Evolutionary conservation across 2,797 vertebrate species (phyloP), one percentile per base, ranked within the genome.

Genomic region (Rhinatrema bivittatum): DNA sequence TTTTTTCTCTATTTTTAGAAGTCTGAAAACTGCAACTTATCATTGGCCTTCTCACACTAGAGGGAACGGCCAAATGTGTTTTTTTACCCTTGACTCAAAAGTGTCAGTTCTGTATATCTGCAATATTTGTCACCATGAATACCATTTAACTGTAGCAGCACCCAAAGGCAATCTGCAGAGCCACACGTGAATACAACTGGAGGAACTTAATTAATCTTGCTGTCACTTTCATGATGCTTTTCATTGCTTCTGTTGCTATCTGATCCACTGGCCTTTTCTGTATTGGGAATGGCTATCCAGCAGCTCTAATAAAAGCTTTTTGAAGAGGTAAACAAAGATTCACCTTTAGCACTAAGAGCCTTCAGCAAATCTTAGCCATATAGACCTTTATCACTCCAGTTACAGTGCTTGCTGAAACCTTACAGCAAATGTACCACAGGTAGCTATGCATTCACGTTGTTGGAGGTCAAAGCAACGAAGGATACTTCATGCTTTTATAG

Each of bases 171-270:
- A 84, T 71, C 74, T 62, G 44, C 62, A 53, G 60, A 15, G 54
- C 65, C 56, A 51, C 69, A 72, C 28, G 39, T 72, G 69, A 86
- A 82, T 76, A 68, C 66, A 50, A 80, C 72, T 61, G 43, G 38
- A 87, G 79, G 82, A 82, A 91, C 87, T 90, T 88, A 91, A 96
- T 97, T 93, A 93, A 95, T 97, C 91, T 89, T 81, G 72, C 89
- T 94, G 94, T 95, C 93, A 90, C 78, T 88, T 89, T 72, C 78
- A 67, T 77, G 83, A 90, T 84, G 75, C 83, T 89, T 91, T 91
- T 87, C 90, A 94, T 95, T 93, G 90, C 81, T 94, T 89, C 87
- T 71, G 68, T 64, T 68, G 70, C 74, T 90, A 91, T 93, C 90
- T 90, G 88, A 94, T 93, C 88, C 86, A 79, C 76, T 69, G 72